Percentiles rank a stretch among this genome's conserved stretches.
phyloP scores from a whole-genome alignment of 2,113 vertebrate genomes.

The Poicephalus meyeri region DNA sequence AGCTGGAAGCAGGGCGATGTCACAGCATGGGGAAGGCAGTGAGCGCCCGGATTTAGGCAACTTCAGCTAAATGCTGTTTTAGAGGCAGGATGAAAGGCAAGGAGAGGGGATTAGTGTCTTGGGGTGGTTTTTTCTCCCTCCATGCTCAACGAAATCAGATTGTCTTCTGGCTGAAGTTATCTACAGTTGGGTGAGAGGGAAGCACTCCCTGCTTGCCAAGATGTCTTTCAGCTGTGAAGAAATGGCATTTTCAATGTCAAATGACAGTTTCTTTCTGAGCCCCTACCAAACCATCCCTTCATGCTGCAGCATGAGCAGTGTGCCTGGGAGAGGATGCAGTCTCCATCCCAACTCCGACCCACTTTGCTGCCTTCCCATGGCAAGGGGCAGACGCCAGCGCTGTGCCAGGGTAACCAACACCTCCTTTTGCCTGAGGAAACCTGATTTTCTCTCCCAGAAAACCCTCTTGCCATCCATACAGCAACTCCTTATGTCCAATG shows the following conservation, averaged over 20 bases:
- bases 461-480: background rate
- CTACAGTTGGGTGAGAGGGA: background rate
- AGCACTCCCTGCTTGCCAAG: background rate
- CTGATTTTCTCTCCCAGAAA: background rate
- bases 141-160: background rate
- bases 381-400: background rate
- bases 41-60: rapidly evolving
- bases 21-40: rapidly evolving
- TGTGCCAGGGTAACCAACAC: background rate
- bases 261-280: background rate
- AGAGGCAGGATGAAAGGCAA: background rate
- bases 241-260: background rate
- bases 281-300: rapidly evolving
- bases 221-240: background rate
- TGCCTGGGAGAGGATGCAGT: background rate
- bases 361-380: background rate
- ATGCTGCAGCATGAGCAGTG: rapidly evolving
- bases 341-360: background rate
- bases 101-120: background rate
- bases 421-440: background rate
- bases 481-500: rapidly evolving
- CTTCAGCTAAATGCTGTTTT: background rate
- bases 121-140: background rate
- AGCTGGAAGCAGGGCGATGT: background rate
- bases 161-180: background rate